Base-by-base conservation (phyloP, 2,888 invertebrate species). In the Brachyopa scutellaris region DNA sequence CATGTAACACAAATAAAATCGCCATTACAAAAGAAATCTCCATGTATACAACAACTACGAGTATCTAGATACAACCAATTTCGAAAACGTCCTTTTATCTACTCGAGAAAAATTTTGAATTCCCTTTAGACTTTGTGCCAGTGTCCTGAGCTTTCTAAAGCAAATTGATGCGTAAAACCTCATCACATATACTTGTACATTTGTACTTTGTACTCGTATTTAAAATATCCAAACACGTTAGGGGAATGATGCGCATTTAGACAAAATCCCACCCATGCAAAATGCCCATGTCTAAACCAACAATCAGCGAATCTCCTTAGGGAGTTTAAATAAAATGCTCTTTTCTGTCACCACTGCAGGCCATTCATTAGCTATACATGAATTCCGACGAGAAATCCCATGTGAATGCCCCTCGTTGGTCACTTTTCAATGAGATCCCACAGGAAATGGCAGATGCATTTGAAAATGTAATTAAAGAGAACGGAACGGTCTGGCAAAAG, bases 381-480 rank as follows among this genome's bases (percentile, higher is more conserved):
- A 77, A 76, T 77, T 82, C 76, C 77, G 53, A 66, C 70, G 59
- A 82, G 76, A 66, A 82, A 76, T 82, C 67, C 61, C 76, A 62
- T 62, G 11, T 51, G 76, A 82, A 76, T 59, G 70, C 31, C 53
- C 64, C 82, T 59, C 59, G 61, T 70, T 61, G 82, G 82, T 70
- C 76, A 82, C 82, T 82, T 70, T 82, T 82, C 82, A 77, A 70
- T 82, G 70, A 64, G 64, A 77, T 82, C 77, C 82, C 66, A 77
- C 47, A 76, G 82, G 82, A 82, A 82, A 77, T 82, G 69, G 64
- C 82, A 82, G 70, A 82, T 82, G 82, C 76, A 82, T 82, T 82
- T 77, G 77, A 77, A 82, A 82, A 82, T 82, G 82, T 82, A 82
- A 82, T 82, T 82, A 82, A 82, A 82, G 82, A 53, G 82, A 70